Percentiles rank a stretch among this genome's conserved stretches.
These are phyloP conservation scores for Danio aesculapii DNA, from an alignment of 2,797 vertebrate species.

Conservation along the genomic window DNA sequence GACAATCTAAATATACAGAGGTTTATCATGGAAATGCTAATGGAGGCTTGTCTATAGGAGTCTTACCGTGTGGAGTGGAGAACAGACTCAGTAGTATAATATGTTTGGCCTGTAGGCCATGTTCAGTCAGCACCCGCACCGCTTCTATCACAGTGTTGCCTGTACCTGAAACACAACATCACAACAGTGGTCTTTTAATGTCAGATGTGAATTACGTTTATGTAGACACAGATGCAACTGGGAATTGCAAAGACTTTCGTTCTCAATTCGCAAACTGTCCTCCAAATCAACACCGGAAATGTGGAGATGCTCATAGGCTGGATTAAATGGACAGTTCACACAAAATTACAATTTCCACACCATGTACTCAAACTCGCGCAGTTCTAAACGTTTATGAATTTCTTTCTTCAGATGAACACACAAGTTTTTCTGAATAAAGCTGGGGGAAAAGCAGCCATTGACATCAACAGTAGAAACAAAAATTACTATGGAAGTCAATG, in stretches of 20 bases:
- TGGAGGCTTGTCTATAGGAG: background rate
- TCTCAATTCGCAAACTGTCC: background rate
- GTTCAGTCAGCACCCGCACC: conserved; percentile 92
- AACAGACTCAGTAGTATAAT: conserved; percentile 97
- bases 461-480: too few relatives aligned
- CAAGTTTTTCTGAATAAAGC: too few relatives aligned
- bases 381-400: too few relatives aligned
- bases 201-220: background rate
- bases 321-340: too few relatives aligned
- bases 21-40: background rate
- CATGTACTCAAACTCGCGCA: too few relatives aligned
- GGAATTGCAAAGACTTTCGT: background rate
- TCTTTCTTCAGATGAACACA: too few relatives aligned
- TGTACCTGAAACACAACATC: conserved; percentile 83
- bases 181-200: conserved; percentile 5
- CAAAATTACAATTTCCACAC: too few relatives aligned
- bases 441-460: too few relatives aligned
- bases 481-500: too few relatives aligned
- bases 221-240: background rate
- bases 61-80: conserved; percentile 93
- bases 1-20: too few relatives aligned
- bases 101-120: conserved; percentile 90
- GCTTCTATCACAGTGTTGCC: conserved; percentile 98
- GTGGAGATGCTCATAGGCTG: too few relatives aligned
- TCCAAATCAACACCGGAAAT: background rate